These are phyloP conservation scores for Anorthoa munda DNA, from an alignment of 2,888 invertebrate species.

Conservation along the genomic window DNA sequence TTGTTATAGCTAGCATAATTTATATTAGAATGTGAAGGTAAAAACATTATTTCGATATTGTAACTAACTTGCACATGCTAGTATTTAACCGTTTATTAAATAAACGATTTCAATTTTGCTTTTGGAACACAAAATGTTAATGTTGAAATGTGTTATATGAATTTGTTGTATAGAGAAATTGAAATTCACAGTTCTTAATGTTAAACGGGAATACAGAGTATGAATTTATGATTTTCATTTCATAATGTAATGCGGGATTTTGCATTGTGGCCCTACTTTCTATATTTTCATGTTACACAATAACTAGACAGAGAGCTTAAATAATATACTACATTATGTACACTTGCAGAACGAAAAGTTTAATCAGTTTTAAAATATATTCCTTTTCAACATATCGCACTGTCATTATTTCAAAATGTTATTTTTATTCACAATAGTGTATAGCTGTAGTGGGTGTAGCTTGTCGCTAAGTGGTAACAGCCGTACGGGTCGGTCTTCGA, in stretches of 20 bases:
- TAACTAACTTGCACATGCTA: constrained; percentile 32
- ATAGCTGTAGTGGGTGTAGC: too few relatives aligned
- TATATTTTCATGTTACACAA: background rate
- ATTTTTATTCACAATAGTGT: background rate
- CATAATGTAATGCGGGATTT: background rate
- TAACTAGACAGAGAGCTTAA: background rate
- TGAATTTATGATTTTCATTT: constrained; percentile 25
- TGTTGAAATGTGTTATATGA: constrained; percentile 18
- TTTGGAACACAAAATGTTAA: constrained; percentile 18
- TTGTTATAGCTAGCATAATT: background rate
- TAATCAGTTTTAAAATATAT: background rate
- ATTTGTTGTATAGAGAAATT: too few relatives aligned
- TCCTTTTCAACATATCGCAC: background rate
- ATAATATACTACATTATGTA: background rate
- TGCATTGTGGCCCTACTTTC: background rate
- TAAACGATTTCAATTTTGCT: constrained; percentile 24
- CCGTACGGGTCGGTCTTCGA: too few relatives aligned
- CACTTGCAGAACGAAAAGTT: background rate
- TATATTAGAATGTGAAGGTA: constrained; percentile 17
- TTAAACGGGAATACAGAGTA: constrained; percentile 16
- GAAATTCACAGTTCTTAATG: constrained; percentile 25
- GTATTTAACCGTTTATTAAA: background rate
- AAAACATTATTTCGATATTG: constrained; percentile 6
- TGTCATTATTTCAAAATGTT: background rate
- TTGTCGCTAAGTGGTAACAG: too few relatives aligned